A percentile compares a stretch with the other conserved stretches of the same genome.
Conservation (phyloP, 2,113 vertebrate genomes). For the Bungarus multicinctus region DNA sequence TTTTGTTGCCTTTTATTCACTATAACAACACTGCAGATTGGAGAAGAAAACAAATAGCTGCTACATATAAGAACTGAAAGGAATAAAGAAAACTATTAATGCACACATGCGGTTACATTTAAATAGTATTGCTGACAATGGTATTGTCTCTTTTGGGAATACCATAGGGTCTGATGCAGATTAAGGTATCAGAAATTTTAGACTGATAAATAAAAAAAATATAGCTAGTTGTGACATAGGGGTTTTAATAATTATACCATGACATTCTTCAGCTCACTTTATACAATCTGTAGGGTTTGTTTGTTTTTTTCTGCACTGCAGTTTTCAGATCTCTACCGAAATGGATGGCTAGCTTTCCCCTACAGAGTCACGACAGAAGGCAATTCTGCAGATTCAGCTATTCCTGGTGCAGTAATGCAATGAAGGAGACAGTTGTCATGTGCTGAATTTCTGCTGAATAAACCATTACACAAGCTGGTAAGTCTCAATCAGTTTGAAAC, state of each 20-base stretch:
- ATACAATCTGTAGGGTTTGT: background rate
- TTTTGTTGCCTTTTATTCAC: background rate
- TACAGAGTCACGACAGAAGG: background rate
- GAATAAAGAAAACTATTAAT: background rate
- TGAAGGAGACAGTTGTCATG: background rate
- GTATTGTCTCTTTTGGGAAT: background rate
- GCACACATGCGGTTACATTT: background rate
- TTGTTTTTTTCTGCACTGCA: background rate
- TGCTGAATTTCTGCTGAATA: background rate
- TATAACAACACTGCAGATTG: background rate
- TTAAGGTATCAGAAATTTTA: background rate
- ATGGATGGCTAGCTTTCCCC: background rate
- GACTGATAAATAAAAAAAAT: background rate
- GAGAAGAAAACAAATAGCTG: background rate
- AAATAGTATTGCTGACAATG: background rate
- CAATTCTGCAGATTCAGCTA: background rate
- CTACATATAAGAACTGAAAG: background rate
- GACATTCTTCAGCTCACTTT: background rate
- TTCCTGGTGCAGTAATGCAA: background rate
- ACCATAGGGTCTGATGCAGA: background rate
- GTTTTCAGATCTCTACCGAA: background rate
- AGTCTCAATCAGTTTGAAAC: background rate
- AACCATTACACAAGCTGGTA: background rate
- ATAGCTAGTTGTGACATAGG: constrained; percentile 2
- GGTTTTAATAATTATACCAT: background rate